phyloP scores from a whole-genome alignment of 2,888 invertebrate genomes.

The Melinaea menophilus region DNA sequence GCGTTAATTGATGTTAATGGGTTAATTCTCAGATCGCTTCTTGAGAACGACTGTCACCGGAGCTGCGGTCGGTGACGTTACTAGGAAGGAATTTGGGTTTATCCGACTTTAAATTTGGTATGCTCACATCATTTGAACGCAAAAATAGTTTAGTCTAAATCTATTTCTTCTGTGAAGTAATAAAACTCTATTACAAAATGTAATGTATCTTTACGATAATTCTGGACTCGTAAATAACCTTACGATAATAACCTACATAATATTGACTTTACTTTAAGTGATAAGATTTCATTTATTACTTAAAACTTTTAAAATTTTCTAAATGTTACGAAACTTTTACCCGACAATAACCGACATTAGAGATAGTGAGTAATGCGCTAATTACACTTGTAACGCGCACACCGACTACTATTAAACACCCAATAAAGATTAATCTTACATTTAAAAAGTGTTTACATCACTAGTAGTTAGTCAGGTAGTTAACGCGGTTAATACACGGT shows the following conservation, averaged over 20 bases:
- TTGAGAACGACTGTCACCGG: slow-evolving; percentile 33
- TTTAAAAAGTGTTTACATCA: neutral
- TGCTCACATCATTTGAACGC: too few relatives aligned
- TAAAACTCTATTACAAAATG: too few relatives aligned
- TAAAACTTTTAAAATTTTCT: neutral
- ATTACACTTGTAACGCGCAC: neutral
- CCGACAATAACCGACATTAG: neutral
- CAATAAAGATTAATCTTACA: slow-evolving; percentile 6
- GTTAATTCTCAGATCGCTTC: slow-evolving; percentile 54
- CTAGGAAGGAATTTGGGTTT: neutral
- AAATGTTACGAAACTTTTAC: neutral
- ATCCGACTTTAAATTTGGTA: too few relatives aligned
- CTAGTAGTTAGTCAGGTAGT: slow-evolving; percentile 1
- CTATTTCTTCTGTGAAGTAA: too few relatives aligned
- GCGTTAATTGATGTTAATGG: slow-evolving; percentile 62
- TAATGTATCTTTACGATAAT: too few relatives aligned
- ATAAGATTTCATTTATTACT: neutral
- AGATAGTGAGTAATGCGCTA: slow-evolving; percentile 6
- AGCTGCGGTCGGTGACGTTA: slow-evolving; percentile 5
- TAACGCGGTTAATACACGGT: neutral
- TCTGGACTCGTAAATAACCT: too few relatives aligned
- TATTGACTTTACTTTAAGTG: neutral
- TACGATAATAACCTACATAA: too few relatives aligned
- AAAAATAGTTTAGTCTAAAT: too few relatives aligned
- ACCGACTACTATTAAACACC: slow-evolving; percentile 4